Base-by-base conservation (phyloP, 2,888 invertebrate species). In the Agrotis exclamationis region DNA sequence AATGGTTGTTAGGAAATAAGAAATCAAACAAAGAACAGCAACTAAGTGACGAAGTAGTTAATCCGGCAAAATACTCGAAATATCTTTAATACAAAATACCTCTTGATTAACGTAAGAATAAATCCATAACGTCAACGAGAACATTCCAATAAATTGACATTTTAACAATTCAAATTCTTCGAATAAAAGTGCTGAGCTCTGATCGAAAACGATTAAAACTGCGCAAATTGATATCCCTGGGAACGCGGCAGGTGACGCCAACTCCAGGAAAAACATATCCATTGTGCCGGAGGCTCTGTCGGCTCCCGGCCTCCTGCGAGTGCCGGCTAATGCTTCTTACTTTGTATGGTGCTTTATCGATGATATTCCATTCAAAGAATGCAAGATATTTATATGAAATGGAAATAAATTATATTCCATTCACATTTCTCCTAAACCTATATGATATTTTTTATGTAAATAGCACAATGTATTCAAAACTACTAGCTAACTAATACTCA, bases 141-240 rank as follows among this genome's bases (percentile, higher is more conserved):
- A 58, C 22, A 20, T 47, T 59, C 24, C 60, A 79, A 72, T 79
- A 72, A 67, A 83, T 78, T 83, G 75, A 70, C 80, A 78, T 85
- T 86, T 85, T 74, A 88, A 79, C 84, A 82, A 87, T 89, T 87
- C 85, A 86, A 87, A 86, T 86, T 80, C 70, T 82, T 67, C 74
- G 69, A 85, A 85, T 86, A 88, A 88, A 90, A 88, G 81, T 84
- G 82, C 87, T 86, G 80, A 83, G 78, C 80, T 80, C 75, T 87
- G 87, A 92, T 90, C 83, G 89, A 90, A 91, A 92, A 89, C 91
- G 89, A 93, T 93, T 93, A 91, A 94, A 93, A 89, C 84, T 86
- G 89, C 80, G 88, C 90, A 92, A 93, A 94, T 94, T 93, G 92
- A 93, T 93, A 93, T 91, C 86, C 88, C 88, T 94, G 93, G 90